Evolutionary conservation across 2,113 vertebrate species (phyloP).

Genomic region (Nothoprocta perdicaria): DNA sequence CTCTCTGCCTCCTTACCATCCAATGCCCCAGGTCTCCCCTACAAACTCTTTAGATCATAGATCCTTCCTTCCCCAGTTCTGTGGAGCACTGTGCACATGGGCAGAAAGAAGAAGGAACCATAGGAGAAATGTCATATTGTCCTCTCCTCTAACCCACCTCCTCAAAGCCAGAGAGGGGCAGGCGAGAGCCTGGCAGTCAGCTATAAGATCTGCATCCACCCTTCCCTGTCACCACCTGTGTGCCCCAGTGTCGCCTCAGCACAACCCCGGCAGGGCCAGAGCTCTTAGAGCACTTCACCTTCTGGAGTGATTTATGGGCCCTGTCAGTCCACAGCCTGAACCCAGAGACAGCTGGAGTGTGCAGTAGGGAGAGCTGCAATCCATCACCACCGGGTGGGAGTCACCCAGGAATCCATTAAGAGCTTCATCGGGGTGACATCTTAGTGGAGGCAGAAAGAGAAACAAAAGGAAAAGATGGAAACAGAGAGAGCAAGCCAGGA

Average conservation of each 20-base stretch:
- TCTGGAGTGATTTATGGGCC: slow-evolving; percentile 69
- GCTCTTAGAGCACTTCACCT: not conserved
- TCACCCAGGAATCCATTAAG: slow-evolving; percentile 13
- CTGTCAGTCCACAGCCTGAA: slow-evolving; percentile 55
- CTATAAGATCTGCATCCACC: not conserved
- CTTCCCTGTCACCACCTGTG: accelerated
- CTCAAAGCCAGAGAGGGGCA: not conserved
- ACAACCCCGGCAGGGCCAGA: not conserved
- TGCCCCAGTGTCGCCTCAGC: not conserved
- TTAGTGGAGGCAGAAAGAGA: not conserved
- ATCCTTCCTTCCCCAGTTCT: not conserved
- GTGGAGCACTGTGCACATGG: not conserved
- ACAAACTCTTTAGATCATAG: not conserved
- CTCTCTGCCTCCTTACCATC: not conserved
- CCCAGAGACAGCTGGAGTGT: slow-evolving; percentile 24
- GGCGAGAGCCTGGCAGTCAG: not conserved
- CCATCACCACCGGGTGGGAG: not conserved
- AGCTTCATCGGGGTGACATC: slow-evolving; percentile 16
- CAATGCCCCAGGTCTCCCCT: not conserved
- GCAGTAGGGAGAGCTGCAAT: slow-evolving; percentile 15
- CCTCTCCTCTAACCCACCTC: not conserved
- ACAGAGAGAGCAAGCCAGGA: not conserved
- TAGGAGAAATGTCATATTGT: not conserved
- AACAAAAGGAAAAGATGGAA: not conserved
- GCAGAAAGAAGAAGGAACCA: not conserved